Percentiles rank a stretch among this genome's conserved stretches.
Conservation (phyloP, 2,797 vertebrate genomes). For the Balearica regulorum region DNA sequence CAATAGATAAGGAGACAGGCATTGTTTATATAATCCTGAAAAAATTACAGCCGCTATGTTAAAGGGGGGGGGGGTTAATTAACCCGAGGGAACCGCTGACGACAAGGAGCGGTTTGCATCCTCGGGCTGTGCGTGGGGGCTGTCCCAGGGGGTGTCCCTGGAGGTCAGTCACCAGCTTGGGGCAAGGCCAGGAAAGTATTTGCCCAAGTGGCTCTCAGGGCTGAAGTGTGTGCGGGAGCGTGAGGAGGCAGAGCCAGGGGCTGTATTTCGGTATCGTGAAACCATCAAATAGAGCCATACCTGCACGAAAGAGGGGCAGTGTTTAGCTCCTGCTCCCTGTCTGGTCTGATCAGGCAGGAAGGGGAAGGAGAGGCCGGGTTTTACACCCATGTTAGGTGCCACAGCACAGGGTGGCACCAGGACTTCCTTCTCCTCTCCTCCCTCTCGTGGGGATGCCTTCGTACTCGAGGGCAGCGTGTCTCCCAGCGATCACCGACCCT, state of each 20-base stretch:
- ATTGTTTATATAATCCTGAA: background rate
- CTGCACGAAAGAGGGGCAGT: fast-evolving
- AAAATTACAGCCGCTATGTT: background rate
- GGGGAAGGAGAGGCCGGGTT: background rate
- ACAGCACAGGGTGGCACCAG: background rate
- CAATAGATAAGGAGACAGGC: background rate
- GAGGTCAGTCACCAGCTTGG: background rate
- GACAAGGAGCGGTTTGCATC: background rate
- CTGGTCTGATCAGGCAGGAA: background rate
- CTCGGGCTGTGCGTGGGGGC: background rate
- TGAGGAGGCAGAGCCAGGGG: background rate
- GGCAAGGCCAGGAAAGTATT: background rate
- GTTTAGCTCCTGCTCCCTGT: background rate
- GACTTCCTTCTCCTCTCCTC: background rate
- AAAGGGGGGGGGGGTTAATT: background rate
- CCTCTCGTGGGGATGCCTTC: background rate
- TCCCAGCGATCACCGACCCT: background rate
- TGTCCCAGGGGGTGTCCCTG: background rate
- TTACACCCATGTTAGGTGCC: background rate
- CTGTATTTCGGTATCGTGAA: background rate
- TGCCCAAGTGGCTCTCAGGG: background rate
- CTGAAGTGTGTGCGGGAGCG: background rate
- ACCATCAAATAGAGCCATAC: background rate
- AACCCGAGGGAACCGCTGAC: background rate
- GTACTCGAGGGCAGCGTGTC: background rate